phyloP scores from a whole-genome alignment of 2,113 vertebrate species.

The Ginglymostoma cirratum region DNA sequence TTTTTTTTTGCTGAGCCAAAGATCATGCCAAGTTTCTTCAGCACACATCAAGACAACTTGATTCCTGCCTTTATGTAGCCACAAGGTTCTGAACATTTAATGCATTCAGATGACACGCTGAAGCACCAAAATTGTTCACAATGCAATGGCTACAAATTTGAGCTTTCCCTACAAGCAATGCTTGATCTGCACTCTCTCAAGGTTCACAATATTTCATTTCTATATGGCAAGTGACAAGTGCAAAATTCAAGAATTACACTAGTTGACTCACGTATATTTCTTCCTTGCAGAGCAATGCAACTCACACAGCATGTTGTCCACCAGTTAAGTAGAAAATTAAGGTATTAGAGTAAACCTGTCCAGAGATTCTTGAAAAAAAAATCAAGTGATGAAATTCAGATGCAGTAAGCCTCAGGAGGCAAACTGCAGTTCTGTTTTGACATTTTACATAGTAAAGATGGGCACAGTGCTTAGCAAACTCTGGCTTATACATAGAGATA shows the following conservation, averaged over 20 bases:
- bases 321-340: background rate
- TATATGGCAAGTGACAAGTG: background rate
- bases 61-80: background rate
- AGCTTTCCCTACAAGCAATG: background rate
- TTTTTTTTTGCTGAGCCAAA: background rate
- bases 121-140: background rate
- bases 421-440: background rate
- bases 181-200: background rate
- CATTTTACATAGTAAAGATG: background rate
- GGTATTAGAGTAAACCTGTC: background rate
- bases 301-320: background rate
- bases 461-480: background rate
- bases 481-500: background rate
- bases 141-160: background rate
- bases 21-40: background rate
- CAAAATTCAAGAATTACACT: background rate
- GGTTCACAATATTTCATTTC: background rate
- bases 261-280: background rate
- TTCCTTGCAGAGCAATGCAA: background rate
- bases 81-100: background rate
- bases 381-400: background rate
- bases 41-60: background rate
- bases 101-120: background rate
- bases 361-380: background rate
- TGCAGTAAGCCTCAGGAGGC: background rate